A percentile compares a stretch with the other conserved stretches of the same genome.
Evolutionary conservation across 2,888 invertebrate species (phyloP).

Genomic region (Melitaea athalia): DNA sequence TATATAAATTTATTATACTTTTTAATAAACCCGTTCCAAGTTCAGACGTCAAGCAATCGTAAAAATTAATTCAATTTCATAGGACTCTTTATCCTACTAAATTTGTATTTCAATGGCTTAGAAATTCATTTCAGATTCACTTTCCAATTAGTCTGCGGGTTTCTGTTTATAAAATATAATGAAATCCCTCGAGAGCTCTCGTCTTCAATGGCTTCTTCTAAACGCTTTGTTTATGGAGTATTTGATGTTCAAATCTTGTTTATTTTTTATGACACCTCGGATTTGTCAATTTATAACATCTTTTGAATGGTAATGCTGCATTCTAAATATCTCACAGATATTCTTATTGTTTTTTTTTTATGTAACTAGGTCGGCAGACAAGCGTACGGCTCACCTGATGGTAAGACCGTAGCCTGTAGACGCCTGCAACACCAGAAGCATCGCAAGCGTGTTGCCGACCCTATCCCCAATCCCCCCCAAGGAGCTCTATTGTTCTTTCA

Average conservation of each 20-base stretch:
- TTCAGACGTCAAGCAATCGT: conserved; percentile 14
- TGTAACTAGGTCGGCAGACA: no score
- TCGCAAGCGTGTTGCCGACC: no score
- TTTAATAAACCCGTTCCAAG: conserved; percentile 5
- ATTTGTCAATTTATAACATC: conserved; percentile 21
- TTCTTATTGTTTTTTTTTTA: neutral
- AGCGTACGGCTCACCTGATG: no score
- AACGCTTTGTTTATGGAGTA: neutral
- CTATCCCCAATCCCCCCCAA: no score
- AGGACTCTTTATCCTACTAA: conserved; percentile 27
- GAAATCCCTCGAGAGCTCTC: conserved; percentile 29
- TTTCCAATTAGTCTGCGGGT: conserved; percentile 42
- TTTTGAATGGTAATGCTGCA: neutral
- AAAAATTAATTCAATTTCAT: conserved; percentile 33
- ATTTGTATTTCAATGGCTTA: conserved; percentile 41
- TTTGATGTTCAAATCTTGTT: conserved; percentile 22
- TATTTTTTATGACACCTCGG: conserved; percentile 29
- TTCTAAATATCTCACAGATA: no score
- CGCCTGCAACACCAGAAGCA: no score
- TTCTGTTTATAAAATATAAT: conserved; percentile 40
- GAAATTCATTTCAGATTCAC: conserved; percentile 40
- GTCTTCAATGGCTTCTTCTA: conserved; percentile 3
- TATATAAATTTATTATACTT: conserved; percentile 8
- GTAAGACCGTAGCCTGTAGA: no score
- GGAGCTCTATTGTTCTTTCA: neutral